These are phyloP conservation scores for Drosophila azteca DNA, from an alignment of 1,140 invertebrate species.

Conservation along the genomic window DNA sequence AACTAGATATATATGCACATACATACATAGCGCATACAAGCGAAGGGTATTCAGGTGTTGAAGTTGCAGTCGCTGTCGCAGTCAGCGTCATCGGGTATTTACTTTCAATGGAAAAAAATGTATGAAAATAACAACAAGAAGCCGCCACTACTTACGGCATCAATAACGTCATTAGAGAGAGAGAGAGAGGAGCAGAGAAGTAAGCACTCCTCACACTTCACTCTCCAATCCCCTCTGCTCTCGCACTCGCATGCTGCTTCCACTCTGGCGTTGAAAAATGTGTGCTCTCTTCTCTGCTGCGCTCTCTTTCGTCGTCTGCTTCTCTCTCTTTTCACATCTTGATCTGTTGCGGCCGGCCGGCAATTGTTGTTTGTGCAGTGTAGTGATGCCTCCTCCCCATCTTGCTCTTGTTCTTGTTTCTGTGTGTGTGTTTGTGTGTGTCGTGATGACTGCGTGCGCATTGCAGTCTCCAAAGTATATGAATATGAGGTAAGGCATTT, in stretches of 20 bases:
- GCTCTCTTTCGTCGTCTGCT: constrained; percentile 30
- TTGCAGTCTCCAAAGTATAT: constrained; percentile 2
- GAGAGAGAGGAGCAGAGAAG: constrained; percentile 11
- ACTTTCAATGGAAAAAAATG: constrained; percentile 46
- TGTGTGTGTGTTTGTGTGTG: neutral
- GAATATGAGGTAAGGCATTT: neutral
- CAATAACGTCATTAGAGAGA: constrained; percentile 63
- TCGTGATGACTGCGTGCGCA: neutral
- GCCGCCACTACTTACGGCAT: constrained; percentile 63
- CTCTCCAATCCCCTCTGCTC: neutral
- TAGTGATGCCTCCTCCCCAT: no score
- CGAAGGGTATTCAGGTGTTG: neutral
- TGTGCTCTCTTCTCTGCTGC: constrained; percentile 13
- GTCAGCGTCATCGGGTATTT: constrained; percentile 32
- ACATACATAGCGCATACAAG: no score
- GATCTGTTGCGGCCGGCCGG: constrained; percentile 53
- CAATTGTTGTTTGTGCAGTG: constrained; percentile 52
- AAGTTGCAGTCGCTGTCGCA: neutral
- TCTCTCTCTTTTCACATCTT: constrained; percentile 25
- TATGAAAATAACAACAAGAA: constrained; percentile 9
- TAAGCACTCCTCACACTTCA: no score
- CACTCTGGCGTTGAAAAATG: constrained; percentile 29
- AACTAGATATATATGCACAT: no score
- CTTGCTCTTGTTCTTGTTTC: no score
- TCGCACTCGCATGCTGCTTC: neutral